Base-by-base conservation (phyloP, 2,888 invertebrate genomes). In the Keiferia lycopersicella region DNA sequence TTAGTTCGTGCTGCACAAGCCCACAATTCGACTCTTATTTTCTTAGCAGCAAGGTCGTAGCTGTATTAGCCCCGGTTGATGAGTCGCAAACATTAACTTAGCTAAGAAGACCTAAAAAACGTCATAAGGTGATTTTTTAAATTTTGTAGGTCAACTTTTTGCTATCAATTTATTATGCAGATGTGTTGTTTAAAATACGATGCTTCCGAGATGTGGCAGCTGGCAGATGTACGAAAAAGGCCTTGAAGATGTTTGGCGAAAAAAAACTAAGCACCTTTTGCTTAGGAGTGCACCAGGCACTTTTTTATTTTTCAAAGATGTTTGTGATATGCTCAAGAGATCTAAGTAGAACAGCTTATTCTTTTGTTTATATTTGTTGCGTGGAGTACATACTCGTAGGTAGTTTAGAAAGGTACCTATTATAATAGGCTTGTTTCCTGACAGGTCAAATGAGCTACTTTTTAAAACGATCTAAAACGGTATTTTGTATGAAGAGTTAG, bases 101-200 rank as follows among this genome's bases (percentile, higher is more conserved):
- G 62, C 30, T 45, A 59, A 51, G 41, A 30, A 38, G 26, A 18
- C 16, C 39, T 18, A 57, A 63, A 62, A 63, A 59, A 60, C 30
- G 6, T 57, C 56, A 12, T 59, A 62, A 64, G 73, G 73, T 74
- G 75, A 76, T 79, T 83, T 86, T 81, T 81, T 78, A 79, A 83
- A 71, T 80, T 86, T 86, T 84, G 82, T 89, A 88, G 91, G 91
- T 91, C 89, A 90, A 82, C 73, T 91, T 91, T 91, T 91, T 91
- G 86, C 86, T 86, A 87, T 84, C 80, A 85, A 84, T 87, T 83
- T 83, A 82, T 82, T 90, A 91, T 91, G 91, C 90, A 91, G 90
- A 91, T 91, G 91, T 79, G 78, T 73, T 80, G 81, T 83, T 83
- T 80, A 86, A 87, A 86, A 84, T 81, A 82, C 69, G 72, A 71